Evolutionary conservation across 2,113 vertebrate species (phyloP).

Genomic region (Charadrius vociferus): DNA sequence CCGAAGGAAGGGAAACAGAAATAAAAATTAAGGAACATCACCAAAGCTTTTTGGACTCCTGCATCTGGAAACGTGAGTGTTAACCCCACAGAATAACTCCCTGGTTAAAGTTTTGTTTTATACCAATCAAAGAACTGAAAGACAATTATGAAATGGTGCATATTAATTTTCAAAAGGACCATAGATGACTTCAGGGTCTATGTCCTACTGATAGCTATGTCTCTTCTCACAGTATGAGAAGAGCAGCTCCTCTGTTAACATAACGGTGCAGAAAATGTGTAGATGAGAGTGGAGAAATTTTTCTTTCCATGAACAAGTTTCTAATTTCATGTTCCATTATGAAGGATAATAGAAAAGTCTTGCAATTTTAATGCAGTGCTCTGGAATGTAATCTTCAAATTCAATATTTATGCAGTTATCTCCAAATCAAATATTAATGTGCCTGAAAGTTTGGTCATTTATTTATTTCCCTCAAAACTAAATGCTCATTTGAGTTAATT

Average conservation of each 20-base stretch:
- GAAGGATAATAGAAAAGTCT: conserved; percentile 63
- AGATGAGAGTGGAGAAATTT: background rate
- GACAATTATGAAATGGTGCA: conserved; percentile 18
- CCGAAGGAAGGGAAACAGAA: background rate
- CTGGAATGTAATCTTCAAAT: conserved; percentile 72
- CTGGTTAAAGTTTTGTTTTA: background rate
- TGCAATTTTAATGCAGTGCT: conserved; percentile 78
- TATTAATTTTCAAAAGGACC: conserved; percentile 41
- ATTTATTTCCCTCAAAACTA: conserved; percentile 69
- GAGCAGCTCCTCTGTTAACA: background rate
- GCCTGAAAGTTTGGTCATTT: conserved; percentile 58
- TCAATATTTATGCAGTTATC: conserved; percentile 78
- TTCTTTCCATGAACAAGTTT: conserved; percentile 52
- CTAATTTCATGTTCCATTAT: conserved; percentile 75
- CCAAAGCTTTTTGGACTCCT: background rate
- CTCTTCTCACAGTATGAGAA: background rate
- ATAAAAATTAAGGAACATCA: background rate
- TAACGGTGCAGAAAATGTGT: background rate
- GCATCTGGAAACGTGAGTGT: background rate
- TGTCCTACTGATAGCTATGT: background rate
- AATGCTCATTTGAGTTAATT: conserved; percentile 57
- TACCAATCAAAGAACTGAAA: background rate
- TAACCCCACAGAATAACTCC: background rate
- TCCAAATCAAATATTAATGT: conserved; percentile 78
- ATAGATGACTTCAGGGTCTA: conserved; percentile 7